Percentiles rank a stretch among this genome's conserved stretches.
phyloP scores from a whole-genome alignment of 2,113 vertebrate species.

The Myrmophylax atrothorax region DNA sequence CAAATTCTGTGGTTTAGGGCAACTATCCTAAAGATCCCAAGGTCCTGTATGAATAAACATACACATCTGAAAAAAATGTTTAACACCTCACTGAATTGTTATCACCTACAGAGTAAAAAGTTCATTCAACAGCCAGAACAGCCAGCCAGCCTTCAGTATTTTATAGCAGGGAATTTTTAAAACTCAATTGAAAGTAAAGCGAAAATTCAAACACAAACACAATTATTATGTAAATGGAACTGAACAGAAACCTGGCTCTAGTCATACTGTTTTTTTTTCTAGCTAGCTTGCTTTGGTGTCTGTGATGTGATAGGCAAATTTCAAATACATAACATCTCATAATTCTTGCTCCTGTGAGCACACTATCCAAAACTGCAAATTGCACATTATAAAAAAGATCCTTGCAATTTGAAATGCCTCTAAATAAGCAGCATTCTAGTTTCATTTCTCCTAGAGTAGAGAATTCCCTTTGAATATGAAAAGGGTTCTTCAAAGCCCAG shows the following conservation, averaged over 20 bases:
- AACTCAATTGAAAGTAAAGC: not conserved
- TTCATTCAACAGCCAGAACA: not conserved
- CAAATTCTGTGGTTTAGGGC: not conserved
- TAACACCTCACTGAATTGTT: not conserved
- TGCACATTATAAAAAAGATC: not conserved
- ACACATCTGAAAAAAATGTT: not conserved
- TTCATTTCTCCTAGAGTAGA: constrained; percentile 16
- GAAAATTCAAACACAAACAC: not conserved
- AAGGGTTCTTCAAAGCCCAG: constrained; percentile 28
- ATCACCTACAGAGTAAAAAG: not conserved
- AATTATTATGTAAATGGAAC: not conserved
- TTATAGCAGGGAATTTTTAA: not conserved
- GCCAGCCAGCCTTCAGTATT: not conserved
- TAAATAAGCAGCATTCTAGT: not conserved
- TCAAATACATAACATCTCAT: not conserved
- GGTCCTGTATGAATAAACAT: not conserved
- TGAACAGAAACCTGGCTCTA: not conserved
- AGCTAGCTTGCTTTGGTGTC: not conserved
- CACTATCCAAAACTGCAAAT: constrained; percentile 22
- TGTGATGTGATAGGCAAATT: constrained; percentile 6
- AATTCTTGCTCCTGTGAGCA: not conserved
- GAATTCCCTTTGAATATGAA: constrained; percentile 46
- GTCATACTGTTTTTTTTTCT: not conserved
- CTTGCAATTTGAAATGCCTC: not conserved
- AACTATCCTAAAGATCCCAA: not conserved